phyloP scores from a whole-genome alignment of 2,797 vertebrate species.

The Tragopan temminckii region DNA sequence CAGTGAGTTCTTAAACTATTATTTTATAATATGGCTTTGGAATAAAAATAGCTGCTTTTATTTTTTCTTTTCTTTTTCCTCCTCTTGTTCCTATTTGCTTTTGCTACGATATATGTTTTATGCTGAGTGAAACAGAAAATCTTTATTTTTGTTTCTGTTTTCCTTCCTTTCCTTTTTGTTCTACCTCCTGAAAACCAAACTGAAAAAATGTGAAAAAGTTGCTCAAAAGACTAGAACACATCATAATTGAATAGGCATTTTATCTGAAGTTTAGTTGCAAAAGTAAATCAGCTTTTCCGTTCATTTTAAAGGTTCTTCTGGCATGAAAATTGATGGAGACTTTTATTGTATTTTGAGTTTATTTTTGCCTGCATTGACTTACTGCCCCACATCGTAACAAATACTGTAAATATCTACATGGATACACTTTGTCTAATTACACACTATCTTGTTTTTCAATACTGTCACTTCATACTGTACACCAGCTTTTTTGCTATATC shows the following conservation, averaged over 20 bases:
- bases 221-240: constrained; percentile 6
- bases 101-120: constrained; percentile 34
- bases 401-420: constrained; percentile 37
- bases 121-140: background rate
- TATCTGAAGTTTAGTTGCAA: constrained; percentile 11
- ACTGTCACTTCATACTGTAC: constrained; percentile 16
- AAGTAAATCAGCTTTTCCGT: constrained; percentile 22
- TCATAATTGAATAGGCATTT: constrained; percentile 29
- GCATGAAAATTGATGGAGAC: constrained; percentile 33
- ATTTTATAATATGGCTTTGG: constrained; percentile 42
- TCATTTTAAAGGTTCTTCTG: constrained; percentile 39
- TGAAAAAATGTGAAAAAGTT: background rate
- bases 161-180: background rate
- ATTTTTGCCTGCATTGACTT: constrained; percentile 51
- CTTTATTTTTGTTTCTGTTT: background rate
- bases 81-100: constrained; percentile 19
- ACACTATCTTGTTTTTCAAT: constrained; percentile 10
- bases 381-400: constrained; percentile 48
- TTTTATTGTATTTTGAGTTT: constrained; percentile 30
- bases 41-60: background rate
- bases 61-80: background rate
- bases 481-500: constrained; percentile 42
- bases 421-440: constrained; percentile 53
- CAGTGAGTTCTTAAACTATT: constrained; percentile 22
- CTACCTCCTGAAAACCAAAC: background rate